Base-by-base conservation (phyloP, 1,140 invertebrate genomes). In the Bombus picipes region DNA sequence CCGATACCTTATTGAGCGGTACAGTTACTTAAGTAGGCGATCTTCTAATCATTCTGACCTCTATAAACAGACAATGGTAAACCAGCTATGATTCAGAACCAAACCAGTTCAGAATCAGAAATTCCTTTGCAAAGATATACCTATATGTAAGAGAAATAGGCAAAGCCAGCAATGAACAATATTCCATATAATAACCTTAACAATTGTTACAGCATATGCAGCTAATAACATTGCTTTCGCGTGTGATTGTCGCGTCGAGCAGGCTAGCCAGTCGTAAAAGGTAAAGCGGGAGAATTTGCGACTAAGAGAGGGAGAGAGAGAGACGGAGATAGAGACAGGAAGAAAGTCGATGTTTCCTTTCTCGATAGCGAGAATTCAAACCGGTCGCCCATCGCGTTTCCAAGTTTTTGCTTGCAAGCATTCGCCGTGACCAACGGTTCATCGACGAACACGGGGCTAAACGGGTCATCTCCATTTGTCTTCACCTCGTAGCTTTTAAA, bases 301-400 rank as follows among this genome's bases (percentile, higher is more conserved):
- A 53, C 47, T 22, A 43, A 43, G 47, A 25, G 39, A 18, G 3
- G 12, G 57, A 57, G 57, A 41, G 72, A 80, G 47, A 39, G 65
- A 79, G 78, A 77, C 57, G 47, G 70, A 66, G 85, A 86, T 73
- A 83, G 68, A 77, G 72, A 83, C 80, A 87, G 88, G 78, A 86
- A 84, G 88, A 91, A 91, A 89, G 89, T 91, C 87, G 87, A 72
- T 84, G 74, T 90, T 87, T 91, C 89, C 88, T 91, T 74, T 83
- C 79, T 79, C 89, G 75, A 86, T 91, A 89, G 79, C 86, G 81
- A 90, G 87, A 89, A 89, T 91, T 89, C 91, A 83, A 92, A 92
- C 91, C 90, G 91, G 91, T 92, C 86, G 87, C 76, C 83, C 76
- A 80, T 83, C 62, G 79, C 82, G 80, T 90, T 91, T 90, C 86